phyloP scores from a whole-genome alignment of 2,888 invertebrate species.

The Aleiodes leptofemur region DNA sequence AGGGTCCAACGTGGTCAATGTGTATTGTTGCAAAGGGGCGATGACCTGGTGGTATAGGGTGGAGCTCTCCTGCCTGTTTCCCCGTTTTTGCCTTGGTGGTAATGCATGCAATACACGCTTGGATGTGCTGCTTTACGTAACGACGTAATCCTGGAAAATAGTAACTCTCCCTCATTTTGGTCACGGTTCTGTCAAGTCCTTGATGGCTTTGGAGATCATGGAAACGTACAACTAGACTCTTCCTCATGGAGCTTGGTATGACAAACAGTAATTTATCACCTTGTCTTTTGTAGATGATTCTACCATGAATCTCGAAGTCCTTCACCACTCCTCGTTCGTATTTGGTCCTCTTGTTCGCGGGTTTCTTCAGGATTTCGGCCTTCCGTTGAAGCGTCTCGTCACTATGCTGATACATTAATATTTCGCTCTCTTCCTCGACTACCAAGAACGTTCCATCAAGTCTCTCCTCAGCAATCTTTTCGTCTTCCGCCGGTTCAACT shows the following conservation, averaged over 20 bases:
- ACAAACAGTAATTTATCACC: too few species aligned
- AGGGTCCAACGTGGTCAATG: conserved; percentile 51
- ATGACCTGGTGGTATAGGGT: conserved; percentile 42
- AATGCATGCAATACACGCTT: conserved; percentile 53
- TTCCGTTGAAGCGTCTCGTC: not conserved
- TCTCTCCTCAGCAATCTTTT: not conserved
- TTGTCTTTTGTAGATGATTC: not conserved
- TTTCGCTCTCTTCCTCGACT: not conserved
- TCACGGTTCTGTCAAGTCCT: conserved; percentile 52
- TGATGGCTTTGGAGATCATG: conserved; percentile 56
- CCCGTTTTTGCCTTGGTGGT: conserved; percentile 42
- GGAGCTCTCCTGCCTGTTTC: conserved; percentile 42
- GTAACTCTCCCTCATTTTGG: conserved; percentile 49
- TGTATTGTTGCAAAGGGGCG: conserved; percentile 51
- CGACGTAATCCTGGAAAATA: conserved; percentile 56
- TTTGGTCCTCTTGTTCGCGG: not conserved
- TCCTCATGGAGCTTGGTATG: not conserved
- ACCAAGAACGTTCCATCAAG: not conserved
- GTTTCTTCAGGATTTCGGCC: not conserved
- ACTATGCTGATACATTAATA: not conserved
- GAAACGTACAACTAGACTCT: not conserved
- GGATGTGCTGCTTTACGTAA: conserved; percentile 51
- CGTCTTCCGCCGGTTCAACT: conserved; percentile 11
- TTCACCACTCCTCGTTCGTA: not conserved
- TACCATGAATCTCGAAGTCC: not conserved